Evolutionary conservation across 2,888 invertebrate genomes (phyloP).

Genomic region (Lithodes maja): DNA sequence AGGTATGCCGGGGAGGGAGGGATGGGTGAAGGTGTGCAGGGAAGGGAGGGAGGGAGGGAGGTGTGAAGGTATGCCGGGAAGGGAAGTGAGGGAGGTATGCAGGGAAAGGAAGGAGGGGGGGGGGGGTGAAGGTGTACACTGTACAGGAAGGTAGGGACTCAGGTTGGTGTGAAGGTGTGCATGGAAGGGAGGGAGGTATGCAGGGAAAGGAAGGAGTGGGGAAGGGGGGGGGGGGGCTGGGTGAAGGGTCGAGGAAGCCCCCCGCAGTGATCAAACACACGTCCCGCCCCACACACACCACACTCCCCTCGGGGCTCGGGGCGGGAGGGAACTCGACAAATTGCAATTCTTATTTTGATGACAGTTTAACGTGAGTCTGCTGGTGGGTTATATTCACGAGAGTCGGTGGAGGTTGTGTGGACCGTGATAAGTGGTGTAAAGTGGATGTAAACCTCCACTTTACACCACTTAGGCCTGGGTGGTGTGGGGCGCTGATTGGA

Average conservation of each 20-base stretch:
- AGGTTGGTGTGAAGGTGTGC: background rate
- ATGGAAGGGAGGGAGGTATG: background rate
- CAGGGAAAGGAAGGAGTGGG: background rate
- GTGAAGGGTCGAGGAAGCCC: background rate
- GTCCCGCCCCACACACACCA: background rate
- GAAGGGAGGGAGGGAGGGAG: background rate
- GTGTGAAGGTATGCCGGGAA: background rate
- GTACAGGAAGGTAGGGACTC: background rate
- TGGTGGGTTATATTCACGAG: background rate
- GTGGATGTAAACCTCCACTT: no score
- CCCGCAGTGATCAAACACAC: background rate
- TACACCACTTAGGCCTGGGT: no score
- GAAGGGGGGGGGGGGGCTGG: background rate
- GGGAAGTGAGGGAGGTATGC: background rate
- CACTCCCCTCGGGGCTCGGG: background rate
- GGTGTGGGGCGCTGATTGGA: no score
- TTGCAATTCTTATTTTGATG: conserved; percentile 1
- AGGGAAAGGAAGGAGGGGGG: background rate
- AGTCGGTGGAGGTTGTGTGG: background rate
- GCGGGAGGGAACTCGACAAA: background rate
- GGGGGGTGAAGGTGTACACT: background rate
- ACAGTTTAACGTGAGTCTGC: background rate
- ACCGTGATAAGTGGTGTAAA: no score
- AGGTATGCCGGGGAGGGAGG: background rate
- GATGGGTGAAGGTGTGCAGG: background rate